Evolutionary conservation across 2,797 vertebrate species (phyloP), one percentile per base, ranked within the genome.

Genomic region (Pagetopsis macropterus): DNA sequence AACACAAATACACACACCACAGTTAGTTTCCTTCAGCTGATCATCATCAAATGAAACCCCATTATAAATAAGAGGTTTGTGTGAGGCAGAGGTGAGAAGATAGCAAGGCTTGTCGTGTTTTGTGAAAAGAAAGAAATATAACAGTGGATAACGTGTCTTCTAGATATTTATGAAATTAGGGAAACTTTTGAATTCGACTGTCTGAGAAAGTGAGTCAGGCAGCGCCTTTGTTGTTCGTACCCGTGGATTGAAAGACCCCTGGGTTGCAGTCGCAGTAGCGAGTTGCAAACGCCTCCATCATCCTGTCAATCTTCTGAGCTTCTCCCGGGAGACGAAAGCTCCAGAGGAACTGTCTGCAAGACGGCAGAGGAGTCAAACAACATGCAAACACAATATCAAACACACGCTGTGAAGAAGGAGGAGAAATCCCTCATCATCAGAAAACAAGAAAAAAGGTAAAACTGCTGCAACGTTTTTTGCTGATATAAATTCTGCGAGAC

Each of bases 281-380:
- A 33, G 79, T 87, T 19, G 97, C 97, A 21, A 99, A 99, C 3
- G 96, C 93, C 83, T 99, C 97, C 97, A 99, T 99, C 97, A 99
- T 99, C 52, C 97, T 92, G 76, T 98, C 97, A 12, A 99, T 99
- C 94, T 99, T 99, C 93, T 99, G 97, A 1, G 97, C 97, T 79
- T 99, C 97, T 0, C 97, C 97, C 0, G 97, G 97, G 76, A 99
- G 94, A 52, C 97, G 95, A 76, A 99, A 99, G 68, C 97, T 99
- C 97, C 97, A 99, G 14, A 99, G 88, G 81, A 99, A 99, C 91
- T 98, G 97, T 72, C 97, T 98, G 72, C 69, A 43, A 60, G 37
- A 43, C 0, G 17, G 33, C 19, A 52, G 48, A 65, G 54, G 44
- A 44, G 45, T 17, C 15, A 40, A 52, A 65, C 48, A 14, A 58